Percentiles rank a stretch among this genome's conserved stretches.
Conservation (phyloP, 2,113 vertebrate species). For the Heptranchias perlo region DNA sequence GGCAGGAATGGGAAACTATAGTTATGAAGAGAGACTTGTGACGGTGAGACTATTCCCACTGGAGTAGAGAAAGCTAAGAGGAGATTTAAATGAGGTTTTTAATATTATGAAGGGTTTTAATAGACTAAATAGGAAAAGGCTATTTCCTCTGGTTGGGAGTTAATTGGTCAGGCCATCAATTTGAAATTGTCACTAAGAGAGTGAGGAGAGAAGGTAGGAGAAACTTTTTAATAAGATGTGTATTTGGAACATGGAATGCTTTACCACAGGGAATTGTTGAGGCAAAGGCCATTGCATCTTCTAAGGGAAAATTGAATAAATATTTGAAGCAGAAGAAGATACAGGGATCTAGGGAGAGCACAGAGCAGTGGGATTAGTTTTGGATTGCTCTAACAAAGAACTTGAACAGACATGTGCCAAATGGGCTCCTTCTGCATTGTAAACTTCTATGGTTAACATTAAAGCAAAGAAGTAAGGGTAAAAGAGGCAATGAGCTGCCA, state of each 20-base stretch:
- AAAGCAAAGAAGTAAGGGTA: not conserved
- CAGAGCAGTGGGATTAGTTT: not conserved
- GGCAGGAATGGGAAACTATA: not conserved
- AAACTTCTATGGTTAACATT: not conserved
- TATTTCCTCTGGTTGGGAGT: not conserved
- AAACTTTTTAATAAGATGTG: not conserved
- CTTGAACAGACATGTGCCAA: not conserved
- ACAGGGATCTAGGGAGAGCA: not conserved
- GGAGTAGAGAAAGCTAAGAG: not conserved
- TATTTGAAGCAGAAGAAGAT: not conserved
- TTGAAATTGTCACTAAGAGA: not conserved
- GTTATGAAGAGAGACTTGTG: not conserved
- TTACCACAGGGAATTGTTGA: not conserved
- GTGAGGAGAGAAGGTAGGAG: not conserved
- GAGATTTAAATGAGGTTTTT: not conserved
- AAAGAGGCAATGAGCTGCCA: not conserved
- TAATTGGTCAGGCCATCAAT: not conserved
- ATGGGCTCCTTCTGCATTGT: not conserved
- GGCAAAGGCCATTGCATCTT: not conserved
- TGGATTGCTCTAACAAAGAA: not conserved
- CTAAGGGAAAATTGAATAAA: not conserved
- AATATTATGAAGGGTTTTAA: not conserved
- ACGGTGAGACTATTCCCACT: not conserved
- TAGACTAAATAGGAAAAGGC: not conserved
- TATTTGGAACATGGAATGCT: not conserved